A percentile compares a stretch with the other conserved stretches of the same genome.
Evolutionary conservation across 2,797 vertebrate species (phyloP).

Genomic region (Pantherophis alleghaniensis): DNA sequence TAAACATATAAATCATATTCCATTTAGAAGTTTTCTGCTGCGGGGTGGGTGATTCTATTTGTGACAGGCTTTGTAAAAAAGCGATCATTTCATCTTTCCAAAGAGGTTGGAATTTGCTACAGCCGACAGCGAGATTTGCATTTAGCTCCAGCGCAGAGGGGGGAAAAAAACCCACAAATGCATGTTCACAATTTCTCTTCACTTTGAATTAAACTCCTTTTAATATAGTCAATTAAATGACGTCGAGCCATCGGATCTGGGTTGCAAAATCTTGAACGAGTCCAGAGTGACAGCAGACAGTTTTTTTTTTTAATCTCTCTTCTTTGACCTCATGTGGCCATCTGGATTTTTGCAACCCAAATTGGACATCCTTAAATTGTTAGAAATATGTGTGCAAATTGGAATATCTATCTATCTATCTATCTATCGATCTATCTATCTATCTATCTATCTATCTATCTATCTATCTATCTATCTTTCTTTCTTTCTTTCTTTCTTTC

Average conservation of each 20-base stretch:
- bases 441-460: too few relatives aligned
- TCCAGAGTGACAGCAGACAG: background rate
- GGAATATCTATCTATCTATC: too few relatives aligned
- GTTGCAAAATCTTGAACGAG: background rate
- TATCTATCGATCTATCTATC: too few relatives aligned
- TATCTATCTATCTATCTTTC: too few relatives aligned
- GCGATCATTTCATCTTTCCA: background rate
- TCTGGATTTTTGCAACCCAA: background rate
- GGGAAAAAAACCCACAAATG: background rate
- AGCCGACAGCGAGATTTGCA: background rate
- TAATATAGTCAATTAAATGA: background rate
- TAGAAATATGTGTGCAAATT: background rate
- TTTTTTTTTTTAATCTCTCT: background rate
- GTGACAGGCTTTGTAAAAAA: background rate
- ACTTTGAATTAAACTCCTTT: background rate
- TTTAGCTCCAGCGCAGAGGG: background rate
- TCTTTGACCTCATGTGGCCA: background rate
- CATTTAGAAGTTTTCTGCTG: background rate
- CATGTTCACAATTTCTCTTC: too few relatives aligned
- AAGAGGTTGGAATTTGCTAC: background rate
- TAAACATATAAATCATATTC: too few relatives aligned
- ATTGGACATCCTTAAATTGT: background rate
- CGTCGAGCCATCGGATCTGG: background rate
- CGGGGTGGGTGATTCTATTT: accelerated
- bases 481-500: too few relatives aligned